phyloP scores from a whole-genome alignment of 2,888 invertebrate genomes.

The Neoscelio sp. region DNA sequence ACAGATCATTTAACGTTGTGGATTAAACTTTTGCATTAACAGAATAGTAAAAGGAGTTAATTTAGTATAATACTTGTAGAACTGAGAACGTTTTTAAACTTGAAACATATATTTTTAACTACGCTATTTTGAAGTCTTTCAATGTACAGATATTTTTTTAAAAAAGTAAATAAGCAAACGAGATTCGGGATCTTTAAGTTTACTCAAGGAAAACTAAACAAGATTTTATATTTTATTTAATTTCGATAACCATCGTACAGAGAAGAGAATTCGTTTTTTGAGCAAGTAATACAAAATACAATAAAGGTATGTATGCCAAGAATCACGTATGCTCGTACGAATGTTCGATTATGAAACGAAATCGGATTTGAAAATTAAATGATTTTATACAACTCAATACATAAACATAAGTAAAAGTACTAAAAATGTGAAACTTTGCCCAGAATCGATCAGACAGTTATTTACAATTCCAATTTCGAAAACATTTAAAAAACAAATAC shows the following conservation, averaged over 20 bases:
- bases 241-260: constrained; percentile 7
- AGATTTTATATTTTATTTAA: background rate
- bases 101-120: too few relatives aligned
- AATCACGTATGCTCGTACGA: background rate
- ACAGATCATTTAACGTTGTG: constrained; percentile 4
- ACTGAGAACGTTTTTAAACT: too few relatives aligned
- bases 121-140: too few relatives aligned
- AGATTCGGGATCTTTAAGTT: too few relatives aligned
- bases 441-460: constrained; percentile 39
- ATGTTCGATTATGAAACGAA: constrained; percentile 4
- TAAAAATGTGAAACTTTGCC: constrained; percentile 29
- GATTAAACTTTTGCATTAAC: constrained; percentile 22
- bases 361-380: background rate
- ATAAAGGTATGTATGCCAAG: background rate
- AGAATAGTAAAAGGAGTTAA: background rate
- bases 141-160: too few relatives aligned
- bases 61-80: too few relatives aligned
- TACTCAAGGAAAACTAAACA: background rate
- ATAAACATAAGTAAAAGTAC: constrained; percentile 18
- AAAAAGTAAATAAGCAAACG: too few relatives aligned
- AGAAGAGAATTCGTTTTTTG: background rate
- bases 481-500: constrained; percentile 30
- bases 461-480: constrained; percentile 18
- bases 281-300: too few relatives aligned
- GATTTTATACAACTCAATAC: background rate